Percentiles rank a stretch among this genome's conserved stretches.
Conservation (phyloP, 2,888 invertebrate species). For the Lycia hirtaria region DNA sequence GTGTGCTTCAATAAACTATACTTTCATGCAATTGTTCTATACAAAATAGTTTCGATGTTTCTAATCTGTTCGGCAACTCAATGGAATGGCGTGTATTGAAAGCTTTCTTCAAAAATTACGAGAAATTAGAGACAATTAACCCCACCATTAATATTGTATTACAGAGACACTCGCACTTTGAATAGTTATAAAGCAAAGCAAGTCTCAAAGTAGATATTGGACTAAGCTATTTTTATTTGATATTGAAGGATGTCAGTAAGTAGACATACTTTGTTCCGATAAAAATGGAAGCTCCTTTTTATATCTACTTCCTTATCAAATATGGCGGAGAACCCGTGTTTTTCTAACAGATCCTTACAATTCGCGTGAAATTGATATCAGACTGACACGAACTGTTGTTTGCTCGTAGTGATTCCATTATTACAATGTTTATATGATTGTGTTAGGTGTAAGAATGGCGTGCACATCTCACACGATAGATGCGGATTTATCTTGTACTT, state of each 20-base stretch:
- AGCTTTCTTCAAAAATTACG: no score
- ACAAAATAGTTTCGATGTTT: no score
- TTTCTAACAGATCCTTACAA: slow-evolving; percentile 63
- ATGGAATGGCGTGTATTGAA: no score
- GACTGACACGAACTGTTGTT: slow-evolving; percentile 62
- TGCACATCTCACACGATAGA: slow-evolving; percentile 29
- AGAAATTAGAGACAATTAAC: no score
- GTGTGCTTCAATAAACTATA: no score
- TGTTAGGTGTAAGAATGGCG: slow-evolving; percentile 32
- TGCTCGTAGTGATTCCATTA: slow-evolving; percentile 61
- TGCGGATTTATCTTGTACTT: slow-evolving; percentile 15
- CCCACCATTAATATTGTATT: no score
- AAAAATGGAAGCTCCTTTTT: background rate
- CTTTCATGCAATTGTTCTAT: no score
- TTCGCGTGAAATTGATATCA: slow-evolving; percentile 78
- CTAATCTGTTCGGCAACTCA: no score
- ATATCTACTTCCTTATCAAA: slow-evolving; percentile 12
- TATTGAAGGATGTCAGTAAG: background rate
- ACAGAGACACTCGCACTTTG: no score
- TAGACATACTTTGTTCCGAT: background rate
- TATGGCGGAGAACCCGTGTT: slow-evolving; percentile 48
- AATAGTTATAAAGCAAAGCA: no score
- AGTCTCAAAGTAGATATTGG: no score
- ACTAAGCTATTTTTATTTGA: background rate
- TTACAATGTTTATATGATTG: slow-evolving; percentile 54